Conservation (phyloP, 1,140 invertebrate species). For the Drosophila pseudoobscura region DNA sequence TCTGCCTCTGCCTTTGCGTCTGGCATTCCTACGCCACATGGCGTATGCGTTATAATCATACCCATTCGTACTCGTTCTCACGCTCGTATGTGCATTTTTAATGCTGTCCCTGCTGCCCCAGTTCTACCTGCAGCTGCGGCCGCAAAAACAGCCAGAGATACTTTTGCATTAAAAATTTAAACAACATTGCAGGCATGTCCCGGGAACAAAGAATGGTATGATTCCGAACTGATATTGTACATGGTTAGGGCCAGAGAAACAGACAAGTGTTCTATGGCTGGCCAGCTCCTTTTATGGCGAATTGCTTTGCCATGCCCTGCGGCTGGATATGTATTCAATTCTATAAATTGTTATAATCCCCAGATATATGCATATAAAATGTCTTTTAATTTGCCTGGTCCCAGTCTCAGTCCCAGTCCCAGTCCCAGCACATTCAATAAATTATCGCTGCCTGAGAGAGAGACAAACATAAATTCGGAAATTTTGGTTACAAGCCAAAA, state of each 20-base stretch:
- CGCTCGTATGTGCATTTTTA: slow-evolving; percentile 71
- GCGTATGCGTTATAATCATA: slow-evolving; percentile 67
- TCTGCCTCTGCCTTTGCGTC: neutral
- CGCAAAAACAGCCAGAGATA: slow-evolving; percentile 60
- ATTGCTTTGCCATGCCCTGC: slow-evolving; percentile 13
- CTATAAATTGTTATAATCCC: slow-evolving; percentile 37
- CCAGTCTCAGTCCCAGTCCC: too few species aligned
- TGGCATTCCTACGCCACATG: slow-evolving; percentile 51
- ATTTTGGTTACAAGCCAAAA: slow-evolving; percentile 56
- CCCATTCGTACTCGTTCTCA: slow-evolving; percentile 45
- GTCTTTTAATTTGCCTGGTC: slow-evolving; percentile 18
- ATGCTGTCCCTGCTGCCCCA: slow-evolving; percentile 47
- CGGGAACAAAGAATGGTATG: slow-evolving; percentile 13
- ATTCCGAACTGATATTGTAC: slow-evolving; percentile 14
- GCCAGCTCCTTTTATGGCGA: slow-evolving; percentile 18
- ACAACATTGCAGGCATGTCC: slow-evolving; percentile 59
- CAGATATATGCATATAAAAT: slow-evolving; percentile 40
- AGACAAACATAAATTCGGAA: slow-evolving; percentile 38
- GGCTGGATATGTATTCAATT: slow-evolving; percentile 28
- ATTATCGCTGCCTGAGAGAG: slow-evolving; percentile 11
- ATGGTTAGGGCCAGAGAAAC: neutral
- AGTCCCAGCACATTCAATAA: slow-evolving; percentile 31
- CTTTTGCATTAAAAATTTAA: slow-evolving; percentile 78
- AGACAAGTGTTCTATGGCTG: slow-evolving; percentile 12
- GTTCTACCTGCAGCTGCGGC: slow-evolving; percentile 70